Evolutionary conservation across 1,140 invertebrate genomes (phyloP), one percentile per base, ranked within the genome.

Genomic region (Frieseomelitta varia): DNA sequence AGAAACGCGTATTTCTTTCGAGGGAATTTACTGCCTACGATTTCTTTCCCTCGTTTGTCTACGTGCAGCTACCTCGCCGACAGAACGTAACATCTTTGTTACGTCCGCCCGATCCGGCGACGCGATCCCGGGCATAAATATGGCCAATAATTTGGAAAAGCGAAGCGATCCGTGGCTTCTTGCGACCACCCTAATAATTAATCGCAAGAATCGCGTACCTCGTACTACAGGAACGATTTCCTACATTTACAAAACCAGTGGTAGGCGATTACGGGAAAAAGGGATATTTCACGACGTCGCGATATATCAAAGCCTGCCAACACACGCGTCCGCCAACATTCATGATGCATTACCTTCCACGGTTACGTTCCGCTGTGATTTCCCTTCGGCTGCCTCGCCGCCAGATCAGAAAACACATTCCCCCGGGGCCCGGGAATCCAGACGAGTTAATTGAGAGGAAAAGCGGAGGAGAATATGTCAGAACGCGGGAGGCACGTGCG

Each of bases 21-120:
- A 47, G n/a, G 47, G 61, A 85, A 82, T 79, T 71, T 65, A 79
- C 72, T 58, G 24, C 34, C 53, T 24, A 61, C 73, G 63, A 84
- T 61, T 76, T 82, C 77, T 68, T 84, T 68, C 77, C 72, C 73
- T 65, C 77, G 34, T 79, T 79, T 65, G 24, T 85, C 67, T 68
- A 63, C 55, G 30, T 0, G 51, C 27, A n/a, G 24, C 65, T 65
- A 74, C 67, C 74, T n/a, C n/a, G 17, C 17, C 63, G 81, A 80
- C 39, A 82, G 71, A 34, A 58, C 56, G 63, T 53, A 63, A 63
- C 78, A 81, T 84, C 73, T 85, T 81, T 77, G 80, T 80, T 68
- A 71, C 8, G 12, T 51, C 30, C 14, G 17, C 2, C 12, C n/a
- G n/a, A n/a, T n/a, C n/a, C 30, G 2, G 39, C n/a, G n/a, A 61